These are phyloP conservation scores for Aproaerema taeniolella DNA, from an alignment of 2,888 invertebrate genomes.

Conservation along the genomic window DNA sequence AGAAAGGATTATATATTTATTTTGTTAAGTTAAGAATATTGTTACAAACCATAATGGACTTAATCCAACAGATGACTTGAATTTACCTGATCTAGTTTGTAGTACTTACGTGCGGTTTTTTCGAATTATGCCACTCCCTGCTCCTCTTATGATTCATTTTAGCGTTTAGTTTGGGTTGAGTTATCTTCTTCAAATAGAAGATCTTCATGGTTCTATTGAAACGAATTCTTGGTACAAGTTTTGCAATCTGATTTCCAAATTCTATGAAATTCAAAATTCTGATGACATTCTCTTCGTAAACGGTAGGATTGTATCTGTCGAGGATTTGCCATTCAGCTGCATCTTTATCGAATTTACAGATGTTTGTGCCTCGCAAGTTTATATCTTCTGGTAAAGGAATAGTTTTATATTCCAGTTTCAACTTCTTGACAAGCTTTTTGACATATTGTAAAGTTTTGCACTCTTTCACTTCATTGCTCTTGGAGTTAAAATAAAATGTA, in stretches of 20 bases:
- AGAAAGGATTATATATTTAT: too few species aligned
- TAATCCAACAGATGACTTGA: too few species aligned
- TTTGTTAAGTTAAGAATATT: too few species aligned
- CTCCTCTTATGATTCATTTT: constrained; percentile 59
- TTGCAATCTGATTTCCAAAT: constrained; percentile 85
- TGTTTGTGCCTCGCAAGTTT: constrained; percentile 82
- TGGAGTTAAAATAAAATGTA: constrained; percentile 79
- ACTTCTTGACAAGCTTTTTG: constrained; percentile 55
- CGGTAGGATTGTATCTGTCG: constrained; percentile 69
- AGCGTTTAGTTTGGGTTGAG: constrained; percentile 45
- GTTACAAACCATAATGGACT: too few species aligned
- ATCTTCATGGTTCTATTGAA: constrained; percentile 77
- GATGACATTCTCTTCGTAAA: constrained; percentile 84
- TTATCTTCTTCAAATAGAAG: constrained; percentile 57
- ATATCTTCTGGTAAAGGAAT: constrained; percentile 87
- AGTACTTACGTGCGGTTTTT: constrained; percentile 49
- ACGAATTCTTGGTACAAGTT: constrained; percentile 81
- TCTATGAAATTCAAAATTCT: constrained; percentile 86
- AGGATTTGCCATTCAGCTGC: constrained; percentile 83
- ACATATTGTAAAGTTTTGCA: constrained; percentile 49
- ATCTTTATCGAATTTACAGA: constrained; percentile 82
- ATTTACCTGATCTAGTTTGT: neutral
- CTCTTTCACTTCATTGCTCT: constrained; percentile 33
- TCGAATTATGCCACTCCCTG: constrained; percentile 67
- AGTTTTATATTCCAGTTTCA: constrained; percentile 77